phyloP scores from a whole-genome alignment of 2,888 invertebrate species.

The Xylocampa areola region DNA sequence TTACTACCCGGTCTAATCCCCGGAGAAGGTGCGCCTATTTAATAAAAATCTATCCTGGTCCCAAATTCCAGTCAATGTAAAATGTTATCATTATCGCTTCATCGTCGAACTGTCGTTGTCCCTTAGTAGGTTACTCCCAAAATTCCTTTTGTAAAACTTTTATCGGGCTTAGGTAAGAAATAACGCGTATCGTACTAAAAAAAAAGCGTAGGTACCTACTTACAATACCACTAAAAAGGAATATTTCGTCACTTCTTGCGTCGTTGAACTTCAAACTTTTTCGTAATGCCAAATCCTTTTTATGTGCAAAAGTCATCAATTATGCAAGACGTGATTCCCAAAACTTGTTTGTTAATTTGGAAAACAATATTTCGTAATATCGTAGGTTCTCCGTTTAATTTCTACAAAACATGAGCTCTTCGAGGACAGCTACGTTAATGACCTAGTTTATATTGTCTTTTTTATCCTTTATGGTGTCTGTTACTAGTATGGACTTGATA shows the following conservation, averaged over 20 bases:
- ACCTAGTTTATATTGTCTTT: constrained; percentile 2
- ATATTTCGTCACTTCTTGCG: constrained; percentile 23
- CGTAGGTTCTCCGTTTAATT: constrained; percentile 31
- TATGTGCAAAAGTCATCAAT: constrained; percentile 42
- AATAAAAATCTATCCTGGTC: too few species aligned
- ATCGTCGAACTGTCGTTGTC: too few species aligned
- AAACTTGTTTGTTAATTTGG: constrained; percentile 16
- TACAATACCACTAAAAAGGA: background rate
- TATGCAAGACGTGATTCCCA: constrained; percentile 55
- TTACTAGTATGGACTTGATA: constrained; percentile 1
- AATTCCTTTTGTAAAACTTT: too few species aligned
- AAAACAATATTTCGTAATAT: constrained; percentile 39
- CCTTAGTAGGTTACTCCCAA: too few species aligned
- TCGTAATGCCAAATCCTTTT: constrained; percentile 52
- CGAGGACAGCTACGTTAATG: constrained; percentile 17
- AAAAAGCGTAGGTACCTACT: background rate
- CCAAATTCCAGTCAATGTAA: too few species aligned
- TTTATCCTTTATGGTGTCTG: background rate
- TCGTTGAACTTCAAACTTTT: constrained; percentile 38
- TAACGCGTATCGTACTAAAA: background rate
- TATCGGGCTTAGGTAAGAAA: background rate
- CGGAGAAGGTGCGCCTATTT: too few species aligned
- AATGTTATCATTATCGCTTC: too few species aligned
- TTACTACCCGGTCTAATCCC: too few species aligned
- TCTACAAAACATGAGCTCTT: constrained; percentile 9